These are phyloP conservation scores for Scopus umbretta DNA, from an alignment of 2,113 vertebrate genomes.

Conservation along the genomic window DNA sequence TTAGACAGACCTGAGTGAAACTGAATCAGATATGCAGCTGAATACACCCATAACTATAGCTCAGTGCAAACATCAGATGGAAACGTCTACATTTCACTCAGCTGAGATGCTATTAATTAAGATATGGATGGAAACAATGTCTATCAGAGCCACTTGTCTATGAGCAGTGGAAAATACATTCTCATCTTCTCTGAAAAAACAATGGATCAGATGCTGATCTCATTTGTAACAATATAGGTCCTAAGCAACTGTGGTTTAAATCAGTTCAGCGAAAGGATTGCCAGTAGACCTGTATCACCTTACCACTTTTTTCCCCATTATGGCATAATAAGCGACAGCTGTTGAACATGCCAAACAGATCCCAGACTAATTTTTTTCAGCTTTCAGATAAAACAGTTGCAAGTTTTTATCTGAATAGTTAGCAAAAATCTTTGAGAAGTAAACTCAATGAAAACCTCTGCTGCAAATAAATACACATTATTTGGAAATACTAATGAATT, in stretches of 20 bases:
- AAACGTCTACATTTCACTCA: slow-evolving; percentile 39
- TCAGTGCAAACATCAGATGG: slow-evolving; percentile 69
- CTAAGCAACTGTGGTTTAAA: slow-evolving; percentile 2
- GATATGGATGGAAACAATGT: slow-evolving; percentile 20
- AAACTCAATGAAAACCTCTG: background rate
- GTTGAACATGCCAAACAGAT: background rate
- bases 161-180: slow-evolving; percentile 43
- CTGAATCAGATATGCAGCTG: slow-evolving; percentile 73
- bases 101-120: slow-evolving; percentile 23
- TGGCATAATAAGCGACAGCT: background rate
- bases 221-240: background rate
- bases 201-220: background rate
- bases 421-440: background rate
- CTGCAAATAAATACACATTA: background rate
- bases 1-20: slow-evolving; percentile 76
- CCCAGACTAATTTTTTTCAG: background rate
- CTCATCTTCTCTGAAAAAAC: background rate
- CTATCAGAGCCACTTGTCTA: background rate
- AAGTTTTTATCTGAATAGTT: background rate
- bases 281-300: background rate
- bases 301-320: background rate
- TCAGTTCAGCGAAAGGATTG: background rate
- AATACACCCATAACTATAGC: slow-evolving; percentile 45
- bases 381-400: background rate
- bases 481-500: background rate